Evolutionary conservation across 2,113 vertebrate species (phyloP).

Genomic region (Sylvia atricapilla): DNA sequence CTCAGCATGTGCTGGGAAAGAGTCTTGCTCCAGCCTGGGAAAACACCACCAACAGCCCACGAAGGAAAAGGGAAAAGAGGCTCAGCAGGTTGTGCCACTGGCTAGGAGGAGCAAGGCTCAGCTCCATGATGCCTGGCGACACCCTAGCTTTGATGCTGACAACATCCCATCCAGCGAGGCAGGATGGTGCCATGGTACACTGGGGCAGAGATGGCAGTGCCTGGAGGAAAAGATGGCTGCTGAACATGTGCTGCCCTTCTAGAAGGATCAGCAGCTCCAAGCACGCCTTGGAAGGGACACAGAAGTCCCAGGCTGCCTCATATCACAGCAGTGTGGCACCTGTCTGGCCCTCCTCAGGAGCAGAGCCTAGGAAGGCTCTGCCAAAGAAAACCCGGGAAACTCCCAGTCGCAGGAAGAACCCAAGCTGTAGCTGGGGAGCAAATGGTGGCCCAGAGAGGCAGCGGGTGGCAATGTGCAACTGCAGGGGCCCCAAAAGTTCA

Average conservation of each 20-base stretch:
- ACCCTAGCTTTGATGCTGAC: background rate
- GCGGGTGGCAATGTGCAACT: background rate
- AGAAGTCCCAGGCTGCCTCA: background rate
- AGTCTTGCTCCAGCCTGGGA: background rate
- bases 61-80: background rate
- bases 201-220: background rate
- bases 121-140: fast-evolving
- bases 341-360: fast-evolving
- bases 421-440: background rate
- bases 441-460: background rate
- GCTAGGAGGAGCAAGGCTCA: background rate
- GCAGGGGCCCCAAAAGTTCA: background rate
- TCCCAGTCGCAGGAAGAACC: background rate
- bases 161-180: too few species aligned
- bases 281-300: background rate
- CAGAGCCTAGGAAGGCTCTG: background rate
- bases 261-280: background rate
- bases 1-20: fast-evolving
- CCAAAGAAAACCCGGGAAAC: background rate
- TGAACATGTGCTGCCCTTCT: background rate
- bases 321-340: fast-evolving
- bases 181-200: fast-evolving
- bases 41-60: background rate
- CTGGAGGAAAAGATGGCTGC: fast-evolving
- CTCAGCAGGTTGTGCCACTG: fast-evolving